Evolutionary conservation across 2,888 invertebrate species (phyloP).

Genomic region (Synergus laeviventris): DNA sequence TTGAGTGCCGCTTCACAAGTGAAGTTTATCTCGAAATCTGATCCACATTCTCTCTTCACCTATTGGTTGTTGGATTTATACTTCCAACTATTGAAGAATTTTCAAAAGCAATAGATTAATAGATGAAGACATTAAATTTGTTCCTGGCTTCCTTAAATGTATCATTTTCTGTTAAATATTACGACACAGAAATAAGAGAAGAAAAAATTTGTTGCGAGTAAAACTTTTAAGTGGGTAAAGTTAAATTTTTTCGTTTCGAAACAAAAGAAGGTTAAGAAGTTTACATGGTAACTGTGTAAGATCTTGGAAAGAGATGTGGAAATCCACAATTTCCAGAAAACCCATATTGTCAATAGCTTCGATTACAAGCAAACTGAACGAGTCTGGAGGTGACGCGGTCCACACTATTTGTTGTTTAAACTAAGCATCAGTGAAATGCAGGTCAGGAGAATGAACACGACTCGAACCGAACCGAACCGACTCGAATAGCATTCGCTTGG

Average conservation of each 20-base stretch:
- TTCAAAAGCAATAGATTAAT: no score
- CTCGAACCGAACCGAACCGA: not conserved
- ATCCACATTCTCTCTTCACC: not conserved
- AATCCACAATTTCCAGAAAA: not conserved
- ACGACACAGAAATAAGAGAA: not conserved
- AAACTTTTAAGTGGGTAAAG: not conserved
- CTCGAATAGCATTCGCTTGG: slow-evolving; percentile 4
- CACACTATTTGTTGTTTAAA: not conserved
- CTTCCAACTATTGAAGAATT: no score
- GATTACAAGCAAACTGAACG: not conserved
- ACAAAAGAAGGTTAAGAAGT: no score
- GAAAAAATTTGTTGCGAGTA: not conserved
- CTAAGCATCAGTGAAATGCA: not conserved
- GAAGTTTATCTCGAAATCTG: not conserved
- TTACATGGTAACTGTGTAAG: not conserved
- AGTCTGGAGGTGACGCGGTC: not conserved
- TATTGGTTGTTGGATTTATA: no score
- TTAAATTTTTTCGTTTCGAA: no score
- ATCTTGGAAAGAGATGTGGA: not conserved
- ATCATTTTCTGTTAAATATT: not conserved
- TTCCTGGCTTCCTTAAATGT: not conserved
- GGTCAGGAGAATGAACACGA: slow-evolving; percentile 7
- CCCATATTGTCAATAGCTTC: not conserved
- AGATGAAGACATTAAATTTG: not conserved
- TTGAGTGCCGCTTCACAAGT: not conserved